Base-by-base conservation (phyloP, 2,888 invertebrate species). In the Artemia sinica region DNA sequence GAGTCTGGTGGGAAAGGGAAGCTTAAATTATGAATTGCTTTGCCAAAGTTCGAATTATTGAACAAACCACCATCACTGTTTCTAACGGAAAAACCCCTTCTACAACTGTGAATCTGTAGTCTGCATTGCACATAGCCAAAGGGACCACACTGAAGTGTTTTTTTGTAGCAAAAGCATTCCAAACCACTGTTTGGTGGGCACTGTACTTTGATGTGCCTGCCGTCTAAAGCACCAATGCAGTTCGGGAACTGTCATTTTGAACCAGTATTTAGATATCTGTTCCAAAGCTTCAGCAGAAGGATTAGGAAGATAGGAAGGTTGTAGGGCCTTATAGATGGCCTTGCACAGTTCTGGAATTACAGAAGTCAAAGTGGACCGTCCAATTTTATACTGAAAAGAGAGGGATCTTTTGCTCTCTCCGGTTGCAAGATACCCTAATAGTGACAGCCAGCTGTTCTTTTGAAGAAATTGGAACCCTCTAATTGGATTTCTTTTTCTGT, bases 241-340 rank as follows among this genome's bases (percentile, higher is more conserved):
- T 74, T 73, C 8, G 71, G 74, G 67, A 73, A 74, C 49, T 74
- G 70, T 72, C 74, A 74, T 18, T 51, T 18, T 18, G 41, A 67
- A 13, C 65, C 49, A 65, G 74, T 72, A 0, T 68, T 67, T 52
- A 11, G 71, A 70, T 13, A 68, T 71, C 18, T 68, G 11, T n/a
- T 49, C 28, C n/a, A 68, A 41, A 10, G 14, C 13, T 66, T 68
- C 66, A 2, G 63, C 2, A n/a, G 12, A 65, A 11, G 68, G 68
- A 14, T 18, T 48, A 10, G 66, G 68, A 18, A 68, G 14, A 11
- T 49, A 48, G 5, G 63, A 10, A 18, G 68, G 68, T 13, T 41
- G 41, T 14, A 68, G 9, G 18, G 65, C 12, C n/a, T 68, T 14
- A 48, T 58, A 68, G 49, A 68, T 67, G 5, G 6, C 58, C 14